These are phyloP conservation scores for Laterallus jamaicensis DNA, from an alignment of 2,113 vertebrate genomes.

Conservation along the genomic window DNA sequence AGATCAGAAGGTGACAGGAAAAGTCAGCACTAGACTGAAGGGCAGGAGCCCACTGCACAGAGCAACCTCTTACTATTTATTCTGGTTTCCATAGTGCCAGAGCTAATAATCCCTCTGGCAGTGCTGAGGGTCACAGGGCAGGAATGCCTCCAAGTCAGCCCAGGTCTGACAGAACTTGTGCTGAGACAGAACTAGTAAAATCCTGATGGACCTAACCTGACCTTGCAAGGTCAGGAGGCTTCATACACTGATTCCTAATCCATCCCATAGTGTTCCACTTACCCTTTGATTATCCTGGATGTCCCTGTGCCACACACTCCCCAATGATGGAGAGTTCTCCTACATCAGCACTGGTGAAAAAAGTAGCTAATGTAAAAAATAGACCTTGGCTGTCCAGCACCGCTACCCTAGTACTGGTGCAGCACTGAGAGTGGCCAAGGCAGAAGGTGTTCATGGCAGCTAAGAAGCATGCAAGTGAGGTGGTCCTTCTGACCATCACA, in stretches of 20 bases:
- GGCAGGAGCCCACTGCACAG: not conserved
- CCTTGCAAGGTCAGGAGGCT: not conserved
- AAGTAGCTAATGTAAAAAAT: not conserved
- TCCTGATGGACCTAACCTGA: not conserved
- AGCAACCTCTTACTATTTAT: slow-evolving; percentile 23
- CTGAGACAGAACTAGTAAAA: not conserved
- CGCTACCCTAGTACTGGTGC: not conserved
- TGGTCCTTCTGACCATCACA: not conserved
- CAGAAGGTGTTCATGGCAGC: not conserved
- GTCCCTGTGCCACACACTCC: not conserved
- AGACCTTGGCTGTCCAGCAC: not conserved
- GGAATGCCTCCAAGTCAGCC: not conserved
- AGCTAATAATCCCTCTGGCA: slow-evolving; percentile 19
- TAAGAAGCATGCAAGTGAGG: accelerated
- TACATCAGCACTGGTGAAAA: not conserved
- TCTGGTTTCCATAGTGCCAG: slow-evolving; percentile 11
- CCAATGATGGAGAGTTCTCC: not conserved
- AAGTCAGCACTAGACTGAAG: slow-evolving; percentile 25
- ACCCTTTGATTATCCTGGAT: not conserved
- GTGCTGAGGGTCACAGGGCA: slow-evolving; percentile 10
- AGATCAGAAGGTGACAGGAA: slow-evolving; percentile 24
- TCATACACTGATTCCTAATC: not conserved
- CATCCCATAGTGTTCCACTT: not conserved
- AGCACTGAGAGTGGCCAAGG: not conserved
- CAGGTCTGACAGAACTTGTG: not conserved